These are phyloP conservation scores for Agrotis ipsilon DNA, from an alignment of 2,888 invertebrate species.

Conservation along the genomic window DNA sequence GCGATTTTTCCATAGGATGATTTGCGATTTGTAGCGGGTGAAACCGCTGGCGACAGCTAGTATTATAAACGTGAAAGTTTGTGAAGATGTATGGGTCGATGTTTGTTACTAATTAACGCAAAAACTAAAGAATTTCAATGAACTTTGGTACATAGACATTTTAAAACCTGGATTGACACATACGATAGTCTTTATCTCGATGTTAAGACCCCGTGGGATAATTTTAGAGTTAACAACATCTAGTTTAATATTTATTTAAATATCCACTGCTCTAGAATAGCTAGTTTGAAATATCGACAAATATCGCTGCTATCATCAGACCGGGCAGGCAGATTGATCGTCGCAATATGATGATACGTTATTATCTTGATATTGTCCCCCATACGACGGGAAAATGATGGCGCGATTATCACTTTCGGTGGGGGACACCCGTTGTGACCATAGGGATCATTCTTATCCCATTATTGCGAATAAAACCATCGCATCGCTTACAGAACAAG, in stretches of 20 bases:
- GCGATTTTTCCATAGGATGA: no score
- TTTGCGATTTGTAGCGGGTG: no score
- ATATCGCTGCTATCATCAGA: conserved; percentile 29
- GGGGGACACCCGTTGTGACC: conserved; percentile 25
- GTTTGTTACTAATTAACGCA: no score
- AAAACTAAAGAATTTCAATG: no score
- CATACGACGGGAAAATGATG: conserved; percentile 49
- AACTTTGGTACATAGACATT: no score
- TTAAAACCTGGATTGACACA: no score
- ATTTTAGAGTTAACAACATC: no score
- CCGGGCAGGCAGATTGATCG: conserved; percentile 43
- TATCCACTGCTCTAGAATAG: conserved; percentile 27
- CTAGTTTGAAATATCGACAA: conserved; percentile 33
- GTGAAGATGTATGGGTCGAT: no score
- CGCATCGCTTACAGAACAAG: conserved; percentile 3
- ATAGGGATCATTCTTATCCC: conserved; percentile 5
- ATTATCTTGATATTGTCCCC: conserved; percentile 43
- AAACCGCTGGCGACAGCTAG: no score
- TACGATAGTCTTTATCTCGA: no score
- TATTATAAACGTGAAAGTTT: no score
- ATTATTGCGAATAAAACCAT: conserved; percentile 7
- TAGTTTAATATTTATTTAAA: conserved; percentile 49
- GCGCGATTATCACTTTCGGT: conserved; percentile 42
- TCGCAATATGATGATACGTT: conserved; percentile 49
- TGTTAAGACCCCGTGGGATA: no score